Evolutionary conservation across 2,888 invertebrate genomes (phyloP), one percentile per base, ranked within the genome.

Genomic region (Malthinus flaveolus): DNA sequence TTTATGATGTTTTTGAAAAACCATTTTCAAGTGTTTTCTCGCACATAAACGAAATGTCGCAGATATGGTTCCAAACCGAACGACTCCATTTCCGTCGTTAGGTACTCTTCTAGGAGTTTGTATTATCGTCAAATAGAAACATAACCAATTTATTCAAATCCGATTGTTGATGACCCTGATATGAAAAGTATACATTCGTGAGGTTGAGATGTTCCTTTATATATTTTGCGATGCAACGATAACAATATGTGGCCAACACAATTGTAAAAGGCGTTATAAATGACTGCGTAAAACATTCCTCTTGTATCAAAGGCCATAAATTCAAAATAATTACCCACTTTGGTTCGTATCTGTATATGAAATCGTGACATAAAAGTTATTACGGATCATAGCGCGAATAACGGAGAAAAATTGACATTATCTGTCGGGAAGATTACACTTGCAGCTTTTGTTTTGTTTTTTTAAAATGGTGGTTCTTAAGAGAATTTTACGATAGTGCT

Each of bases 201-300:
- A 42, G 39, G 46, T 46, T 32, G 32, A 46, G 52, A 44, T 35
- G 35, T 52, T 52, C 46, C 52, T 52, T 52, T 45, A 52, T 52
- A 45, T 32, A 37, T 31, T 32, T 52, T 35, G 52, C 35, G 52
- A 47, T 54, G 32, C 31, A 13, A 37, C 50, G 56, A 56, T 56
- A 56, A 56, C 35, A 46, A 50, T 50, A 45, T 49, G 50, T 50
- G 46, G 36, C 50, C 50, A 46, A 36, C 33, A 36, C 56, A 49
- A 55, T 55, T 46, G 44, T 50, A 49, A 42, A 42, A 46, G 50
- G 50, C 50, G 56, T 56, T 56, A 56, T 56, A 56, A 56, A 56
- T 56, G 56, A 45, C 50, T 46, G 12, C 34, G 50, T 15, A 56
- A 32, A 34, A 50, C 56, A 49, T 56, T 50, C 50, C 32, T 44